These are phyloP conservation scores for Rhagium mordax DNA, from an alignment of 2,888 invertebrate genomes.

Conservation along the genomic window DNA sequence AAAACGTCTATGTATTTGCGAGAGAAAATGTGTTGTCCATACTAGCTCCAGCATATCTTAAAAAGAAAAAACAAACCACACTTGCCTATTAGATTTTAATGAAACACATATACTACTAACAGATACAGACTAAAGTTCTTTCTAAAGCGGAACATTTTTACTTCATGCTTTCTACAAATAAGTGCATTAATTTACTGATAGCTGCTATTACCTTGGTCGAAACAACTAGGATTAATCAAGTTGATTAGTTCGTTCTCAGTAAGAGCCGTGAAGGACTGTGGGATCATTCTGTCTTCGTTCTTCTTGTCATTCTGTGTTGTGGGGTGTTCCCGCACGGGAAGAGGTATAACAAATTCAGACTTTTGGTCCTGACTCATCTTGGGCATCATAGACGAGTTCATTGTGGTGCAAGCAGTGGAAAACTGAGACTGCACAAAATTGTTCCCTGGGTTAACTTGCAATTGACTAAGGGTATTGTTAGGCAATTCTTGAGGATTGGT, in stretches of 20 bases:
- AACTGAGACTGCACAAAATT: constrained; percentile 52
- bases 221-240: constrained; percentile 91
- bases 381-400: constrained; percentile 37
- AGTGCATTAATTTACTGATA: constrained; percentile 36
- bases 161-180: constrained; percentile 36
- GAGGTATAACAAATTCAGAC: constrained; percentile 56
- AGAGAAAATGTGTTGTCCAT: not conserved
- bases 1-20: not conserved
- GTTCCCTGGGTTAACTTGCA: constrained; percentile 47
- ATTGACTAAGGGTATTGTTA: constrained; percentile 46
- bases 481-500: constrained; percentile 32
- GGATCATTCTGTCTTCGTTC: constrained; percentile 74
- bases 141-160: constrained; percentile 32
- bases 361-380: constrained; percentile 45
- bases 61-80: not conserved
- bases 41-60: not conserved
- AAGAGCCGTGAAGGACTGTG: constrained; percentile 85
- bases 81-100: constrained; percentile 13
- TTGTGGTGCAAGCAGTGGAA: constrained; percentile 25
- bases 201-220: constrained; percentile 80
- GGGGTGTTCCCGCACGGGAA: constrained; percentile 61
- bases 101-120: constrained; percentile 11
- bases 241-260: constrained; percentile 90
- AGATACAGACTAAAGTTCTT: constrained; percentile 22
- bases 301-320: constrained; percentile 66